A percentile compares a stretch with the other conserved stretches of the same genome.
phyloP scores from a whole-genome alignment of 2,888 invertebrate genomes.

The Portevinia maculata region DNA sequence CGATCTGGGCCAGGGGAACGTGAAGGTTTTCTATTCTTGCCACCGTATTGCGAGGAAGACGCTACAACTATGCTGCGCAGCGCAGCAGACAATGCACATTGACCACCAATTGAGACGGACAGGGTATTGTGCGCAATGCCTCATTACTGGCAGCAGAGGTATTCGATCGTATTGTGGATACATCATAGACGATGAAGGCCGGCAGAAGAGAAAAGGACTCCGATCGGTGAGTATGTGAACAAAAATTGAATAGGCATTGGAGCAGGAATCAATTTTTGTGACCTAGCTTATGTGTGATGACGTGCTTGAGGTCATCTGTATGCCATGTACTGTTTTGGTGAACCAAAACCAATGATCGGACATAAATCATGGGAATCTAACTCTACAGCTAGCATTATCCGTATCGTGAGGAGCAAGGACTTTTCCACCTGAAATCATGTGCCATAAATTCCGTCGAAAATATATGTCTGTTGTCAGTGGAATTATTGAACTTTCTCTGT shows the following conservation, averaged over 20 bases:
- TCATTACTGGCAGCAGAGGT: constrained; percentile 54
- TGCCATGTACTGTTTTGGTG: not conserved
- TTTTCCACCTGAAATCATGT: constrained; percentile 45
- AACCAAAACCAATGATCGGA: constrained; percentile 34
- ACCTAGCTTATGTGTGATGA: constrained; percentile 59
- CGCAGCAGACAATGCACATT: constrained; percentile 55
- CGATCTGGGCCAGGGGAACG: constrained; percentile 39
- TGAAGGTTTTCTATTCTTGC: constrained; percentile 48
- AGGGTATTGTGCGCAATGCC: constrained; percentile 59
- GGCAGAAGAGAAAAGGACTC: constrained; percentile 34
- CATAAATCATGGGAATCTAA: constrained; percentile 56
- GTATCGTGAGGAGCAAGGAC: constrained; percentile 51
- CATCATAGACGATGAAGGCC: constrained; percentile 22
- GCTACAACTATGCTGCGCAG: constrained; percentile 20
- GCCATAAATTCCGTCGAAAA: constrained; percentile 46
- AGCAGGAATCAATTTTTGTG: constrained; percentile 57
- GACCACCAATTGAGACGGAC: constrained; percentile 46
- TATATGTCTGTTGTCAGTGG: constrained; percentile 23
- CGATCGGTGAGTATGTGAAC: constrained; percentile 8
- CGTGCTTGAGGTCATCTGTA: constrained; percentile 49
- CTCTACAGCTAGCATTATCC: not conserved
- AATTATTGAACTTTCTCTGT: not conserved
- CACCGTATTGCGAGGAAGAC: constrained; percentile 47
- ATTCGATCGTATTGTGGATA: constrained; percentile 37
- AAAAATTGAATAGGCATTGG: too few species aligned